Evolutionary conservation across 2,113 vertebrate genomes (phyloP), one percentile per base, ranked within the genome.

Genomic region (Forbesichthys agassizii): DNA sequence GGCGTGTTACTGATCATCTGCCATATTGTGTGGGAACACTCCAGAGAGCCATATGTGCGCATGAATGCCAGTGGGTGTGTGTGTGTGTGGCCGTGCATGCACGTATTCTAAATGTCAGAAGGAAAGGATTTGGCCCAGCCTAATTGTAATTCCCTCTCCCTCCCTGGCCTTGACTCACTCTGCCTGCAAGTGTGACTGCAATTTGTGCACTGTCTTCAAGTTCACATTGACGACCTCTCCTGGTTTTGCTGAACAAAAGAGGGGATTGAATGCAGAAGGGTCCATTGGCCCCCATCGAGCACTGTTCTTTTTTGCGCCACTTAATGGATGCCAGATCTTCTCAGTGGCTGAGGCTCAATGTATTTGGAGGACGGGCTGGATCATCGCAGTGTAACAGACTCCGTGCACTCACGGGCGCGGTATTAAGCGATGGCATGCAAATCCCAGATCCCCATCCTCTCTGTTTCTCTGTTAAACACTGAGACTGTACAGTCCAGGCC

Each of bases 311-410:
- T 83, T 70, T 86, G 76, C 71, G 69, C 75, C 73, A 81, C 83
- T 85, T 91, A 92, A 93, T 89, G 81, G 89, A 87, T 89, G 78
- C 91, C 91, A 93, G 91, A 93, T 83, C 86, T 78, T 83, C 73
- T 83, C 80, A 83, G 78, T 80, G 85, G 73, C 80, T 81, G 69
- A 55, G 73, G 70, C 82, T 84, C 72, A 79, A 84, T 66, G 74
- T 75, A 84, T 71, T 66, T 59, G 64, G 68, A 73, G 69, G 46
- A 79, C 71, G 78, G 80, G 83, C 81, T 64, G 81, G 84, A 87
- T 84, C 70, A 71, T 64, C 67, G 68, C 6, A 16, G 74, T 72
- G 82, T 78, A 87, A 87, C 83, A 71, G 49, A 65, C 80, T 87
- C 80, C 86, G 83, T 86, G 80, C 68, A 63, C 64, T 86, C 84